Percentiles rank a stretch among this genome's conserved stretches.
Evolutionary conservation across 2,113 vertebrate species (phyloP).

Genomic region (Prionailurus viverrinus): DNA sequence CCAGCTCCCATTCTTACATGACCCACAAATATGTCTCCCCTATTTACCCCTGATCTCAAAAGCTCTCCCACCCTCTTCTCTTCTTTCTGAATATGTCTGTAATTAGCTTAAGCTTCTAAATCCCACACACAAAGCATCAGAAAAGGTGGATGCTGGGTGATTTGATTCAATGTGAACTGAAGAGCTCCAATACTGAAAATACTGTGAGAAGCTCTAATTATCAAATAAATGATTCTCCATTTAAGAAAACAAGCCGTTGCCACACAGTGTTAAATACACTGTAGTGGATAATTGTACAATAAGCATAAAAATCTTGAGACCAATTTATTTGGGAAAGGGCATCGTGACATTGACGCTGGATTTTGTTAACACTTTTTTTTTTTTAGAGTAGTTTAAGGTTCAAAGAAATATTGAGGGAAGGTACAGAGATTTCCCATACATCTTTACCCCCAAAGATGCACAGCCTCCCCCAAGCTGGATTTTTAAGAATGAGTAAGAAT

Average conservation of each 20-base stretch:
- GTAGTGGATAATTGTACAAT: background rate
- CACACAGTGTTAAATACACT: background rate
- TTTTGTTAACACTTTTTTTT: background rate
- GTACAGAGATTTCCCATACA: background rate
- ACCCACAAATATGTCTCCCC: background rate
- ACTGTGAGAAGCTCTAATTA: background rate
- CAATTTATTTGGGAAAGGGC: background rate
- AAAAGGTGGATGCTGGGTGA: background rate
- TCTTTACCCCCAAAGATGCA: background rate
- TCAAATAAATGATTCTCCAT: background rate
- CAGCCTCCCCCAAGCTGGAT: background rate
- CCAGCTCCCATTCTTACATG: background rate
- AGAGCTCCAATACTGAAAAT: background rate
- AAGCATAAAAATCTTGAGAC: background rate
- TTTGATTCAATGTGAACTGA: background rate
- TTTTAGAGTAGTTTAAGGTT: background rate
- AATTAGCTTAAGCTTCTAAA: background rate
- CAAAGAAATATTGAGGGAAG: background rate
- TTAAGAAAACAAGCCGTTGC: background rate
- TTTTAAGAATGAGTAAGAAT: background rate
- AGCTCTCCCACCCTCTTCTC: background rate
- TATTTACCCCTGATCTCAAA: background rate
- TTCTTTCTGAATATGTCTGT: background rate
- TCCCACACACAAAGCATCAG: background rate
- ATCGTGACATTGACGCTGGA: background rate